phyloP scores from a whole-genome alignment of 1,140 invertebrate species.

The Drosophila pectinifera region DNA sequence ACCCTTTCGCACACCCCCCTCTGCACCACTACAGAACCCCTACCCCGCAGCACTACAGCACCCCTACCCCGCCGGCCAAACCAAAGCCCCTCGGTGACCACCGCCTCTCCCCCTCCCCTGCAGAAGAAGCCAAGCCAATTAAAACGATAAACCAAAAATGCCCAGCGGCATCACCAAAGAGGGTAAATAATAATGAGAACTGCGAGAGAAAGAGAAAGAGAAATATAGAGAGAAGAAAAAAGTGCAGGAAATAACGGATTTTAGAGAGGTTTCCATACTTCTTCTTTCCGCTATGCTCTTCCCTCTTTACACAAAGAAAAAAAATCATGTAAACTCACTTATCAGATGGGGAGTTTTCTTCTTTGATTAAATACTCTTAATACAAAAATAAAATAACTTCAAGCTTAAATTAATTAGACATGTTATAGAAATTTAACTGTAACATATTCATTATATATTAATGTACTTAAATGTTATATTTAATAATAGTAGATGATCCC shows the following conservation, averaged over 20 bases:
- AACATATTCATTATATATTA: no score
- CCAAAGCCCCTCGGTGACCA: not conserved
- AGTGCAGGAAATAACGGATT: conserved; percentile 27
- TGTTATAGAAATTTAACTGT: no score
- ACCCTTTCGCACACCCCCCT: conserved; percentile 3
- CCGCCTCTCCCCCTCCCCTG: not conserved
- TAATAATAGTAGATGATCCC: no score
- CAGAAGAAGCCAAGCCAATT: conserved; percentile 64
- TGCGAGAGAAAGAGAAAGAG: conserved; percentile 9
- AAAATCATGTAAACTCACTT: not conserved
- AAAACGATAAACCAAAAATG: conserved; percentile 79
- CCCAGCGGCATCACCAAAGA: conserved; percentile 42
- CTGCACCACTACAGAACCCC: not conserved
- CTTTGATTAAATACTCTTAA: no score
- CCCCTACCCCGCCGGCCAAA: not conserved
- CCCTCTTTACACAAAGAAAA: not conserved
- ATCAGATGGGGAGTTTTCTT: not conserved
- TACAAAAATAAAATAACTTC: no score
- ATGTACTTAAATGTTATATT: no score
- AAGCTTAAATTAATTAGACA: no score
- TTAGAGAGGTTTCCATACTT: not conserved
- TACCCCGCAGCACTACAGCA: not conserved
- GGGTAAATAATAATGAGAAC: conserved; percentile 35
- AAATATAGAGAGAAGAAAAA: conserved; percentile 1
- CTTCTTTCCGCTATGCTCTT: not conserved